Conservation (phyloP, 2,113 vertebrate species). For the Datnioides undecimradiatus region DNA sequence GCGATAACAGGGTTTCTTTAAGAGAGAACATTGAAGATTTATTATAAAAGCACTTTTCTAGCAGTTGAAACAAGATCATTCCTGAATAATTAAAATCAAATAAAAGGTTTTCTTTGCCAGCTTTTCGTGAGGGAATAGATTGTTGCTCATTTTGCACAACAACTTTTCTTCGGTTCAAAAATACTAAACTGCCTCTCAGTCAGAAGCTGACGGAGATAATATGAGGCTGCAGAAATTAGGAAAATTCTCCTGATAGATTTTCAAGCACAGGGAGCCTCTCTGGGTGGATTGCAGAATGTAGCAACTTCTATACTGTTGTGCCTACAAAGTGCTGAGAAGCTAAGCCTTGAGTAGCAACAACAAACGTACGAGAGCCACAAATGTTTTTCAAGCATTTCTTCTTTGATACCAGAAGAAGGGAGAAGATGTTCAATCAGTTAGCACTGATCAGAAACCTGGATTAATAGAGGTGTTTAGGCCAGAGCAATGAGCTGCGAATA, state of each 20-base stretch:
- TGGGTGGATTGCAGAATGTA: not conserved
- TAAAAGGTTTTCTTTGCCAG: slow-evolving; percentile 3
- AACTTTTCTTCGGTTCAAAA: not conserved
- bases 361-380: not conserved
- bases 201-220: not conserved
- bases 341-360: no score
- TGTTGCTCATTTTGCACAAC: not conserved
- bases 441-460: no score
- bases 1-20: not conserved
- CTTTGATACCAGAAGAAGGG: no score
- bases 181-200: not conserved
- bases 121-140: not conserved
- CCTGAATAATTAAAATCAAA: slow-evolving; percentile 45
- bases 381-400: no score
- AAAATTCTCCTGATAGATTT: not conserved
- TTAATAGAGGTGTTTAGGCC: no score
- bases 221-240: not conserved
- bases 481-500: no score
- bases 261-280: not conserved
- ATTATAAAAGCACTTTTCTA: not conserved
- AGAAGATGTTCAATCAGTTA: not conserved
- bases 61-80: not conserved
- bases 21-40: slow-evolving; percentile 21
- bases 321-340: not conserved
- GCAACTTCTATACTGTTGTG: not conserved